Evolutionary conservation across 2,113 vertebrate genomes (phyloP), one percentile per base, ranked within the genome.

Genomic region (Podiceps cristatus): DNA sequence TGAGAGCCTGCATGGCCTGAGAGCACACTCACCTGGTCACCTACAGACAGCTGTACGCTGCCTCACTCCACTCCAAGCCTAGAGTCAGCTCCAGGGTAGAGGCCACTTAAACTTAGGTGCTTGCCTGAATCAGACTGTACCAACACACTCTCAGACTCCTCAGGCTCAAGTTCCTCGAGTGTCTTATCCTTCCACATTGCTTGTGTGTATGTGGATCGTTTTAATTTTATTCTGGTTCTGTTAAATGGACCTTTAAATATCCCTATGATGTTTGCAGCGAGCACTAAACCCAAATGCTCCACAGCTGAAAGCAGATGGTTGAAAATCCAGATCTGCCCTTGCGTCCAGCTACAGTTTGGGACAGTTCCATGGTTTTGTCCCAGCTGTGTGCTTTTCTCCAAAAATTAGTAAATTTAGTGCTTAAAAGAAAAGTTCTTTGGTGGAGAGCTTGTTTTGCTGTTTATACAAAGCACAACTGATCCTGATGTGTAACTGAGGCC

Each of bases 381-480:
- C 92, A 97, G 97, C 78, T 91, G 83, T 49, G 52, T 78, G 28
- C 33, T 92, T 92, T 73, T 76, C 50, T 76, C 28, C 44, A 80
- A 93, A 85, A 81, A 49, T 11, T 60, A 88, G 58, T 88, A 91
- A 47, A 89, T 93, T 29, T 76, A 88, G 86, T 90, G 67, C 95
- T 96, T 72, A 91, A 47, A 92, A 74, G 37, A 74, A 63, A 86
- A 69, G 69, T 67, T 85, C 52, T 68, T 87, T 50, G 28, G 52
- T 81, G 49, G 40, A 75, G 52, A 56, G 44, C 25, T 77, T 79
- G 80, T 68, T 52, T 86, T 69, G 44, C 88, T 88, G 55, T 95
- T 93, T 97, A 86, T 81, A 94, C 49, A 78, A 93, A 94, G 77
- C 44, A 92, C 69, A 93, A 62, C 62, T 42, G 88, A 92, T 92